Conservation (phyloP, 2,888 invertebrate genomes). For the Drosophila bunnanda region DNA sequence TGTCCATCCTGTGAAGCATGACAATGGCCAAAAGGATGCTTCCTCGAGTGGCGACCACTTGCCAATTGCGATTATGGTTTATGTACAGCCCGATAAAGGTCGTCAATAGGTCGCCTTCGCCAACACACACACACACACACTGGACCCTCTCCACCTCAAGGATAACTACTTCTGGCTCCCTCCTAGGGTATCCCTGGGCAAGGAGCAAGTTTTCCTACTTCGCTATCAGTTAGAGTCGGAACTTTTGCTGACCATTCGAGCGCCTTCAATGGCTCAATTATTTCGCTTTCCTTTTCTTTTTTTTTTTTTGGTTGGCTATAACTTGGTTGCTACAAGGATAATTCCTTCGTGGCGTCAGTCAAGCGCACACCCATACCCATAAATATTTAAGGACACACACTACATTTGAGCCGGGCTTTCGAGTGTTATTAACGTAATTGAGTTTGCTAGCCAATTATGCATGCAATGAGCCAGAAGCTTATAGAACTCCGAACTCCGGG, state of each 20-base stretch:
- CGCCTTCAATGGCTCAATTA: conserved; percentile 83
- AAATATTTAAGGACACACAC: conserved; percentile 35
- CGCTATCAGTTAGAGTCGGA: conserved; percentile 60
- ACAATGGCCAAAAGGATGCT: conserved; percentile 61
- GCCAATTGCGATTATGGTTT: conserved; percentile 84
- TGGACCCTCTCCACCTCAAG: conserved; percentile 24
- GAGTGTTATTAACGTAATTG: conserved; percentile 78
- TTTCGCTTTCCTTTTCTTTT: conserved; percentile 39
- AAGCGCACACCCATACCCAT: conserved; percentile 41
- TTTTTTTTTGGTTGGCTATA: conserved; percentile 77
- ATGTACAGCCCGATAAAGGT: conserved; percentile 82
- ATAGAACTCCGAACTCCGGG: not conserved
- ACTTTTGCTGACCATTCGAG: conserved; percentile 69
- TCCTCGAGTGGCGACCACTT: conserved; percentile 76
- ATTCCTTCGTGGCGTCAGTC: conserved; percentile 44
- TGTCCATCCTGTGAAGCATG: conserved; percentile 64
- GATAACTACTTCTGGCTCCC: not conserved
- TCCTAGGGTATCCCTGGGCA: conserved; percentile 35
- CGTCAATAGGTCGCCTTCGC: conserved; percentile 82
- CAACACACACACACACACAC: not conserved
- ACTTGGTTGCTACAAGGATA: conserved; percentile 61
- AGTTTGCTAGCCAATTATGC: conserved; percentile 71
- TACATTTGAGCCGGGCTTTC: conserved; percentile 45
- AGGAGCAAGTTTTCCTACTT: conserved; percentile 70
- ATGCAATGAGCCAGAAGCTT: conserved; percentile 41